A percentile compares a stretch with the other conserved stretches of the same genome.
phyloP scores from a whole-genome alignment of 2,888 invertebrate species.

The Nematopogon swammerdamellus region DNA sequence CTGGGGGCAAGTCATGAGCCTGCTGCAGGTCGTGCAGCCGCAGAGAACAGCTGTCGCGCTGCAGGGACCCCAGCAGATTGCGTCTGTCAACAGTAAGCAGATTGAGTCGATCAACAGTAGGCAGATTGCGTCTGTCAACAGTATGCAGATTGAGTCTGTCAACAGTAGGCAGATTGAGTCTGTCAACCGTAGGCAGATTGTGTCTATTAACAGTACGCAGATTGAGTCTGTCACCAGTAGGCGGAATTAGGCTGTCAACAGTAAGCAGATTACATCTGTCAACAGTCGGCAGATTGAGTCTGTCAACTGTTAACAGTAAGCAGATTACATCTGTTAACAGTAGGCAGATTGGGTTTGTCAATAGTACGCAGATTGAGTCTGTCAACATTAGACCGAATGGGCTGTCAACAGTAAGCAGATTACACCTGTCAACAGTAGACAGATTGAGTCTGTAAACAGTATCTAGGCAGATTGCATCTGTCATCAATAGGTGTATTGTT shows the following conservation, averaged over 20 bases:
- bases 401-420: background rate
- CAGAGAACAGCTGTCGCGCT: conserved; percentile 72
- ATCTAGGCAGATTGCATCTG: too few relatives aligned
- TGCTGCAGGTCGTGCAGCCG: conserved; percentile 62
- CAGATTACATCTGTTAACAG: too few relatives aligned
- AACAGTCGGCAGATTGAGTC: background rate
- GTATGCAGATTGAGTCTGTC: too few relatives aligned
- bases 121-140: conserved; percentile 59
- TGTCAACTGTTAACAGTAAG: background rate
- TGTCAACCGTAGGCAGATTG: too few relatives aligned
- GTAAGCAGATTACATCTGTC: too few relatives aligned
- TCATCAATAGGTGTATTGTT: too few relatives aligned
- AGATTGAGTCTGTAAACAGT: background rate
- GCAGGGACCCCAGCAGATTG: conserved; percentile 77
- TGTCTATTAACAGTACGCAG: conserved; percentile 35
- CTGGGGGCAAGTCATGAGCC: too few relatives aligned
- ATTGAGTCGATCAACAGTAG: too few relatives aligned
- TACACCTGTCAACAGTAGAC: too few relatives aligned
- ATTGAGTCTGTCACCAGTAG: conserved; percentile 56
- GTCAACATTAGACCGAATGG: background rate
- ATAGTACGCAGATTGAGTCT: too few relatives aligned
- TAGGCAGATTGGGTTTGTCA: background rate
- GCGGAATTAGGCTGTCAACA: too few relatives aligned
- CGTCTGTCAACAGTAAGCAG: conserved; percentile 39
- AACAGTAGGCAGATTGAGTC: conserved; percentile 63